Conservation (phyloP, 2,113 vertebrate genomes). For the Dipodomys stephensi region DNA sequence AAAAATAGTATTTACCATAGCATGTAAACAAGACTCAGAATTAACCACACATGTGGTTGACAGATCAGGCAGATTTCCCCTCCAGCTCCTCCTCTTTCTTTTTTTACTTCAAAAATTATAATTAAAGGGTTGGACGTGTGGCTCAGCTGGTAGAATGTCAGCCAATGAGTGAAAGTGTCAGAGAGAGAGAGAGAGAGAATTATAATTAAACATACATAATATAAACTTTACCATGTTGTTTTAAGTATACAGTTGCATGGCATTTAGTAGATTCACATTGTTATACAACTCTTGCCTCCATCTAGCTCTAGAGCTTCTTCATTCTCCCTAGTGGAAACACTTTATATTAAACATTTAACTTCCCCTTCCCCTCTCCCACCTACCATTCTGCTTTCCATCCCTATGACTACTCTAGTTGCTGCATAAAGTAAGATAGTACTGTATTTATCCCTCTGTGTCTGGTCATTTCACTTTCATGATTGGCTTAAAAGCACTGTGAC, state of each 20-base stretch:
- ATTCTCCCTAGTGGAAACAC: background rate
- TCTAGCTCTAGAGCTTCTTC: background rate
- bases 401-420: background rate
- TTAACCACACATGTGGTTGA: background rate
- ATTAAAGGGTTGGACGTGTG: background rate
- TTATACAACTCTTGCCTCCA: background rate
- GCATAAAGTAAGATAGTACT: background rate
- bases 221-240: background rate
- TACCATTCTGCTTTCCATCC: background rate
- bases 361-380: too few relatives aligned
- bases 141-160: too few relatives aligned
- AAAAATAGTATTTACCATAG: background rate
- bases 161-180: too few relatives aligned
- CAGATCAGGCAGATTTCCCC: background rate
- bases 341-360: background rate
- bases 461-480: background rate
- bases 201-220: background rate
- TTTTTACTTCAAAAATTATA: background rate
- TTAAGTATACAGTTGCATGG: background rate
- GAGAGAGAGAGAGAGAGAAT: too few relatives aligned
- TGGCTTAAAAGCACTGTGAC: background rate
- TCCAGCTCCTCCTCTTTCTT: background rate
- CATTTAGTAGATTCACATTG: background rate
- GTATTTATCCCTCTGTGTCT: background rate
- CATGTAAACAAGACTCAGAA: slow-evolving; percentile 29